Percentiles rank a stretch among this genome's conserved stretches.
These are phyloP conservation scores for Limnephilus marmoratus DNA, from an alignment of 2,888 invertebrate species.

Conservation along the genomic window DNA sequence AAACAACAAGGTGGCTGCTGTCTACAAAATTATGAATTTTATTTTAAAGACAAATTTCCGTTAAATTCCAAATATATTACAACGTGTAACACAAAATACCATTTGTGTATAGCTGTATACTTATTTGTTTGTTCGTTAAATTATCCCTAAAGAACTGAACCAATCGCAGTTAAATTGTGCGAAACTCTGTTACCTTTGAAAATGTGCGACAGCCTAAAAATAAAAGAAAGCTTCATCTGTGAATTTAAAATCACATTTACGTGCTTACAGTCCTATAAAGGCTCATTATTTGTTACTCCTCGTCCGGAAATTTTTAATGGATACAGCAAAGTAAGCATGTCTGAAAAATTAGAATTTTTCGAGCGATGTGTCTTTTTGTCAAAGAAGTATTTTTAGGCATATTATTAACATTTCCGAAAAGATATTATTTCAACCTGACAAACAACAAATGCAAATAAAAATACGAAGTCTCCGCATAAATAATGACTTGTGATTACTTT, in stretches of 20 bases:
- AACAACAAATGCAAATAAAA: not conserved
- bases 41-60: too few species aligned
- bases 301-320: constrained; percentile 43
- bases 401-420: not conserved
- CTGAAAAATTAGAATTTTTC: not conserved
- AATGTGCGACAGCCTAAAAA: not conserved
- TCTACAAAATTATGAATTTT: too few species aligned
- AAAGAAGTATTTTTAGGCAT: not conserved
- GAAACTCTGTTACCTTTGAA: not conserved
- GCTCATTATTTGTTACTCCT: constrained; percentile 30
- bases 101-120: not conserved
- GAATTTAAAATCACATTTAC: not conserved
- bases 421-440: not conserved
- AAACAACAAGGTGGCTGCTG: too few species aligned
- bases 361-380: not conserved
- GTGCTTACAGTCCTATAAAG: not conserved
- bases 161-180: not conserved
- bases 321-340: not conserved
- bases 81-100: too few species aligned
- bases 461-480: not conserved
- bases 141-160: not conserved
- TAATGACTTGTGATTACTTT: not conserved
- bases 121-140: not conserved
- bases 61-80: too few species aligned
- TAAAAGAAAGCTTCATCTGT: not conserved